A percentile compares a stretch with the other conserved stretches of the same genome.
These are phyloP conservation scores for Cossypha dichroa DNA, from an alignment of 2,797 vertebrate genomes.

Conservation along the genomic window DNA sequence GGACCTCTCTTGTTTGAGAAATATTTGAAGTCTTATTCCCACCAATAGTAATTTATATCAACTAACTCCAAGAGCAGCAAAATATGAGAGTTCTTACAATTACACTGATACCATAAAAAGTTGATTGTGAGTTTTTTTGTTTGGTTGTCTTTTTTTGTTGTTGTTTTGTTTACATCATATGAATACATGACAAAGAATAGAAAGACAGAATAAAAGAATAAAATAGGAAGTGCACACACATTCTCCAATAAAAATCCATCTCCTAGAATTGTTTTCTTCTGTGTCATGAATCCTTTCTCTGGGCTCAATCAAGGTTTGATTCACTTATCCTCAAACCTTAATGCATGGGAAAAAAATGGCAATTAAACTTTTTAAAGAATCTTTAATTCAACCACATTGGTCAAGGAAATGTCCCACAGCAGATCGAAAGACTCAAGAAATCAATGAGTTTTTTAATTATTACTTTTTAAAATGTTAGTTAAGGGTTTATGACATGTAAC, in stretches of 20 bases:
- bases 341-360: not conserved
- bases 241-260: not conserved
- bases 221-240: not conserved
- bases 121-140: rapidly evolving
- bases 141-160: not conserved
- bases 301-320: not conserved
- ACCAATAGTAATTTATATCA: not conserved
- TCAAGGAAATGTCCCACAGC: not conserved
- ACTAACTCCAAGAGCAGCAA: not conserved
- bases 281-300: not conserved
- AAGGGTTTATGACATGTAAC: not conserved
- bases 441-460: rapidly evolving
- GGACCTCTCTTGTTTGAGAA: not conserved
- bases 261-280: not conserved
- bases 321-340: not conserved
- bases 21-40: not conserved
- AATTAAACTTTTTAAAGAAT: not conserved
- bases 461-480: not conserved
- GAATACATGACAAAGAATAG: not conserved
- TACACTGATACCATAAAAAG: not conserved
- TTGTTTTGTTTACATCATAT: not conserved
- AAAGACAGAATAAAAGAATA: not conserved
- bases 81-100: not conserved
- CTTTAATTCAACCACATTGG: not conserved
- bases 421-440: not conserved